phyloP scores from a whole-genome alignment of 1,140 invertebrate genomes.

The Cataglyphis hispanica region DNA sequence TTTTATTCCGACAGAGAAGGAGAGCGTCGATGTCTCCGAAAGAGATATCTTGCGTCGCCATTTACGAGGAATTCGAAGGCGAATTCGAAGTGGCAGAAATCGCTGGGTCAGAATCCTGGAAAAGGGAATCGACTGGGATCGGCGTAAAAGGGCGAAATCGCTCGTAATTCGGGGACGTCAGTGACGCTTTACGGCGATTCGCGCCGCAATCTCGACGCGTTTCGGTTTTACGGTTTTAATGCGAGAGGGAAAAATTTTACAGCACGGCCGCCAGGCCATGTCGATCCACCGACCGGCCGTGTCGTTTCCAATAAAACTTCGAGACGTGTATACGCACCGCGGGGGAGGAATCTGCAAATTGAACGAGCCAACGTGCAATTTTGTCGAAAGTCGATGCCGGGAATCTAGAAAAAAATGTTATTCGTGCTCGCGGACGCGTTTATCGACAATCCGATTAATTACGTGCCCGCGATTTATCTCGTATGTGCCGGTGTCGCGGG shows the following conservation, averaged over 20 bases:
- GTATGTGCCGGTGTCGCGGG: slow-evolving; percentile 4
- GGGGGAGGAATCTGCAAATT: slow-evolving; percentile 27
- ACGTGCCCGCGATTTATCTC: slow-evolving; percentile 20
- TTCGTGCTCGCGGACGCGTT: not conserved
- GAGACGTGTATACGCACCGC: not conserved
- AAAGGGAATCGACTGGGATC: slow-evolving; percentile 40
- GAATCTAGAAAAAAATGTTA: slow-evolving; percentile 34
- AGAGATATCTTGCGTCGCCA: not conserved
- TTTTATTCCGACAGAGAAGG: not conserved
- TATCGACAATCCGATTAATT: slow-evolving; percentile 25
- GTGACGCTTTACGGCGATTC: slow-evolving; percentile 75
- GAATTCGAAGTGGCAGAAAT: slow-evolving; percentile 22
- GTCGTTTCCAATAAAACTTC: slow-evolving; percentile 65
- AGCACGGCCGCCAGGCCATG: not conserved
- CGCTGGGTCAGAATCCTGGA: not conserved
- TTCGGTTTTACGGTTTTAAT: slow-evolving; percentile 72
- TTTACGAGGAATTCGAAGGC: slow-evolving; percentile 18
- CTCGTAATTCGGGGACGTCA: slow-evolving; percentile 70
- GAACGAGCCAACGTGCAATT: slow-evolving; percentile 47
- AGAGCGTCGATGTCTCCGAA: not conserved
- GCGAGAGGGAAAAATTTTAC: slow-evolving; percentile 61
- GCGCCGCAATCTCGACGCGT: slow-evolving; percentile 68
- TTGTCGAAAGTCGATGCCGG: not conserved
- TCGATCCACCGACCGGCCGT: slow-evolving; percentile 31
- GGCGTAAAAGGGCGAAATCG: slow-evolving; percentile 57